Conservation (phyloP, 2,113 vertebrate genomes). For the Camelus dromedarius region DNA sequence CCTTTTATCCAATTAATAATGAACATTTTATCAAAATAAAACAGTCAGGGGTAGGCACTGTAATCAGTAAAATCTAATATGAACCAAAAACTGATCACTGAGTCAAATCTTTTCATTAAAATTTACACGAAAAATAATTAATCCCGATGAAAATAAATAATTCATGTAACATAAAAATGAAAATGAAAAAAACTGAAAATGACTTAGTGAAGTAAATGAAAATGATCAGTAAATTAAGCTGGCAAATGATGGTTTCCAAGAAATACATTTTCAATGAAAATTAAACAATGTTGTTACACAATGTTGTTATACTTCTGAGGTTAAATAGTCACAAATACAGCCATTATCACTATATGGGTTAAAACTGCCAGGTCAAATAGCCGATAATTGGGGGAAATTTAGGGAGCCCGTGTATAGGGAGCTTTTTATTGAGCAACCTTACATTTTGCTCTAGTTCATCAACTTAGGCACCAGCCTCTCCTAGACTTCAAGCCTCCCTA, state of each 20-base stretch:
- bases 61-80: background rate
- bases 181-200: background rate
- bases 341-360: background rate
- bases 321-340: background rate
- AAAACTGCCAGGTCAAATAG: background rate
- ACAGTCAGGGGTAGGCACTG: background rate
- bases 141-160: constrained; percentile 9
- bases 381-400: background rate
- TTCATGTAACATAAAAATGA: background rate
- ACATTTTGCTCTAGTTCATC: background rate
- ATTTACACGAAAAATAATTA: background rate
- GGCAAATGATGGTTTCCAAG: background rate
- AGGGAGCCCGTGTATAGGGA: background rate
- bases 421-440: background rate
- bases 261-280: background rate
- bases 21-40: background rate
- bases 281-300: background rate
- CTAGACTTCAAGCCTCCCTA: background rate
- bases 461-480: background rate
- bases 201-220: background rate
- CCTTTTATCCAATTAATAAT: background rate
- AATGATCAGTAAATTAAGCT: background rate
- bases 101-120: background rate
- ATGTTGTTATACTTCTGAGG: background rate
- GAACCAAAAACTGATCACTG: background rate